Percentiles rank a stretch among this genome's conserved stretches.
phyloP scores from a whole-genome alignment of 2,888 invertebrate genomes.

The Drosophila testacea region DNA sequence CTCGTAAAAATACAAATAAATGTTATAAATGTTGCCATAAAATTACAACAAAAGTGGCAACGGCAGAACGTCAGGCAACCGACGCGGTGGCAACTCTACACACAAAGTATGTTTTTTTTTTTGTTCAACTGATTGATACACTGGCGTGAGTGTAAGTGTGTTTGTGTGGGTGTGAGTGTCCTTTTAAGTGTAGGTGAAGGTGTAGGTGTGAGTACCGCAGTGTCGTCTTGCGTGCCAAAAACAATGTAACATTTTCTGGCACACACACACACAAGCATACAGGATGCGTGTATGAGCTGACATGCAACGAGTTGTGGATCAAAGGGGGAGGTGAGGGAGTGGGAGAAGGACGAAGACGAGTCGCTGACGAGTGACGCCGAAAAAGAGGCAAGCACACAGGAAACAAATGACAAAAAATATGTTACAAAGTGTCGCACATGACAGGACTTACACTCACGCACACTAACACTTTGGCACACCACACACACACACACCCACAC shows the following conservation, averaged over 20 bases:
- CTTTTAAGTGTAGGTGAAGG: slow-evolving; percentile 2
- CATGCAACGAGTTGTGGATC: slow-evolving; percentile 28
- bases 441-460: slow-evolving; percentile 40
- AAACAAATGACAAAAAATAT: slow-evolving; percentile 79
- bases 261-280: slow-evolving; percentile 25
- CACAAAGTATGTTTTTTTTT: slow-evolving; percentile 15
- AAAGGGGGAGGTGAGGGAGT: background rate
- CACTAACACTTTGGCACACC: slow-evolving; percentile 19
- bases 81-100: slow-evolving; percentile 45
- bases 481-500: slow-evolving; percentile 15
- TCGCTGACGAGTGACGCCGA: slow-evolving; percentile 70
- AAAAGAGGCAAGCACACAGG: slow-evolving; percentile 67
- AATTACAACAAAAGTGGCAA: slow-evolving; percentile 64
- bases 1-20: slow-evolving; percentile 78
- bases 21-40: slow-evolving; percentile 79
- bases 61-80: slow-evolving; percentile 14
- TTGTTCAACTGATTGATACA: slow-evolving; percentile 72
- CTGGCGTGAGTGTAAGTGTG: slow-evolving; percentile 14
- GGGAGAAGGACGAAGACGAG: slow-evolving; percentile 10
- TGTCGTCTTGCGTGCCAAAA: slow-evolving; percentile 65
- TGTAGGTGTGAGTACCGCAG: slow-evolving; percentile 45
- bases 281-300: slow-evolving; percentile 30
- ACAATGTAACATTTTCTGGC: slow-evolving; percentile 64
- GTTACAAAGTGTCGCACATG: slow-evolving; percentile 80
- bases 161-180: background rate